These are phyloP conservation scores for Iguana delicatissima DNA, from an alignment of 2,797 vertebrate genomes.

Conservation along the genomic window DNA sequence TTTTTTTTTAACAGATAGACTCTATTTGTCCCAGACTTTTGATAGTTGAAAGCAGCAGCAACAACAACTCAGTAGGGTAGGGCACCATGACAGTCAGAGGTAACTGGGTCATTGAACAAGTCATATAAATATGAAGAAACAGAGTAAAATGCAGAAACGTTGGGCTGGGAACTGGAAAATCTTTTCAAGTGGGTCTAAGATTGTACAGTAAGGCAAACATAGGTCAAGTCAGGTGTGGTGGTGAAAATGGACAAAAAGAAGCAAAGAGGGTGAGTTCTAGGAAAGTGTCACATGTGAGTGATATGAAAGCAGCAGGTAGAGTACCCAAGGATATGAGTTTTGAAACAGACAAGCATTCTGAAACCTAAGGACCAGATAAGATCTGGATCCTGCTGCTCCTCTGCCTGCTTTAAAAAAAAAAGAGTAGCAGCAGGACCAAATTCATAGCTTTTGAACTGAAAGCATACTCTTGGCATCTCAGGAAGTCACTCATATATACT, in stretches of 20 bases:
- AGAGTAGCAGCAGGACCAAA: too few species aligned
- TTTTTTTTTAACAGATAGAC: too few species aligned
- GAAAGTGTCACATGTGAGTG: not conserved
- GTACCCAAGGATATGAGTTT: not conserved
- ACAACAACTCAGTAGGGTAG: not conserved
- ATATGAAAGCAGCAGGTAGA: not conserved
- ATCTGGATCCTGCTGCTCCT: not conserved
- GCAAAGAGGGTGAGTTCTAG: not conserved
- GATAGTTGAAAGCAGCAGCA: not conserved
- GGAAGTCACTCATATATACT: not conserved
- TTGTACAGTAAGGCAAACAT: not conserved
- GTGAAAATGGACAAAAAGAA: not conserved
- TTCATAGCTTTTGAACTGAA: too few species aligned
- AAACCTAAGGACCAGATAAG: not conserved
- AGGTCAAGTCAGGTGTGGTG: not conserved
- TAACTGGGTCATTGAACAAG: not conserved
- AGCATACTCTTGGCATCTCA: not conserved
- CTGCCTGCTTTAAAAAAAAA: too few species aligned
- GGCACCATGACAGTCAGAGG: not conserved
- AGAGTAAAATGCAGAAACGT: not conserved
- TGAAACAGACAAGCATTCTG: not conserved
- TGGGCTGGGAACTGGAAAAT: not conserved
- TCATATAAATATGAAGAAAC: not conserved
- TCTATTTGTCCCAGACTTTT: too few species aligned
- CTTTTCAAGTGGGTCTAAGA: not conserved